Evolutionary conservation across 2,797 vertebrate species (phyloP).

Genomic region (Gymnoscopelus braueri): DNA sequence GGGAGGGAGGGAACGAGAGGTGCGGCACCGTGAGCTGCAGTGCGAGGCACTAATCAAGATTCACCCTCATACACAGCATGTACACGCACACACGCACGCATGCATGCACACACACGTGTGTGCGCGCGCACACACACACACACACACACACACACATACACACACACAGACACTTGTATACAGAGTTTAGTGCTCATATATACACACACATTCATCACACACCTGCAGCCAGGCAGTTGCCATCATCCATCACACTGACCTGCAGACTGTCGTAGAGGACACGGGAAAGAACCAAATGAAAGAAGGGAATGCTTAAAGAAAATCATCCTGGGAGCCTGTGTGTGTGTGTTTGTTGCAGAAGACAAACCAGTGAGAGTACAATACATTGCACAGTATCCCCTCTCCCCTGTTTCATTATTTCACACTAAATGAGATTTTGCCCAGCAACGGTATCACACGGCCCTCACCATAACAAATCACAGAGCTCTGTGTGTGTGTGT

Average conservation of each 20-base stretch:
- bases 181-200: too few relatives aligned
- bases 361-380: too few relatives aligned
- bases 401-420: not conserved
- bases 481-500: conserved; percentile 1
- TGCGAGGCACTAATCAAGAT: conserved; percentile 4
- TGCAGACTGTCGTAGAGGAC: conserved; percentile 27
- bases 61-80: not conserved
- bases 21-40: not conserved
- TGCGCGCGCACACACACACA: not conserved
- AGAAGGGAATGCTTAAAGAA: not conserved
- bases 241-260: conserved; percentile 9
- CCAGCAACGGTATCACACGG: not conserved
- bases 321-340: not conserved
- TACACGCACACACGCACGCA: not conserved
- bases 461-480: too few relatives aligned
- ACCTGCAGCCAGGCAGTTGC: too few relatives aligned
- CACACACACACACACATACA: conserved; percentile 3
- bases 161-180: conserved; percentile 6
- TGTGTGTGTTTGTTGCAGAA: not conserved
- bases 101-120: not conserved
- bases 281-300: not conserved
- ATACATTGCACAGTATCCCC: too few relatives aligned
- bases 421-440: not conserved
- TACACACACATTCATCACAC: too few relatives aligned
- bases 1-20: not conserved